These are phyloP conservation scores for Asteroscopus sphinx DNA, from an alignment of 2,888 invertebrate species.

Conservation along the genomic window DNA sequence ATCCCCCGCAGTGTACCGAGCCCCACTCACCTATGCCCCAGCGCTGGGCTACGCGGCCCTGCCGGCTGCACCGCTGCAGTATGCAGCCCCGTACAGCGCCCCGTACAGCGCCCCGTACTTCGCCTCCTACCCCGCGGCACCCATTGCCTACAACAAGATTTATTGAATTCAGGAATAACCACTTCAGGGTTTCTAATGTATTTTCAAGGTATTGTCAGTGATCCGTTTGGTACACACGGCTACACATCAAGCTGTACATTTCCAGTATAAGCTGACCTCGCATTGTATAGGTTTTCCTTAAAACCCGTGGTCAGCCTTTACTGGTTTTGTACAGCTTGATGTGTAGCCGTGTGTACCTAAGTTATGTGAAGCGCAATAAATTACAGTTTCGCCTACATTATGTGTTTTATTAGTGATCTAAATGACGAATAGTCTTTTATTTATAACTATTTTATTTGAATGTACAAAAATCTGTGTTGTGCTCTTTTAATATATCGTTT, in stretches of 20 bases:
- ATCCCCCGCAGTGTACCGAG: constrained; percentile 51
- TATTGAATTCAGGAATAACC: constrained; percentile 51
- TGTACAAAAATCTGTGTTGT: neutral
- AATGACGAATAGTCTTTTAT: neutral
- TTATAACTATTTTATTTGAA: too few species aligned
- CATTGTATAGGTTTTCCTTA: too few species aligned
- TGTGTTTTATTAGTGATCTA: constrained; percentile 28
- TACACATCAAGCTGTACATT: too few species aligned
- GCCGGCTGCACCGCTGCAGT: constrained; percentile 49
- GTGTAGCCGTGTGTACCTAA: too few species aligned
- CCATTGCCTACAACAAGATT: constrained; percentile 65
- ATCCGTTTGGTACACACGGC: constrained; percentile 35
- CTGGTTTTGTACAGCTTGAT: too few species aligned
- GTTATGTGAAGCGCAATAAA: constrained; percentile 58
- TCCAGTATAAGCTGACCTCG: too few species aligned
- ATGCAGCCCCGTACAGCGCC: constrained; percentile 49
- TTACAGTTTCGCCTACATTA: constrained; percentile 62
- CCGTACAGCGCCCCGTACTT: constrained; percentile 51
- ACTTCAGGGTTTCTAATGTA: constrained; percentile 11
- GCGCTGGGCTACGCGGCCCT: constrained; percentile 54
- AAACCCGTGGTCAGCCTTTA: too few species aligned
- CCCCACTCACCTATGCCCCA: constrained; percentile 57
- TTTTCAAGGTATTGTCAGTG: constrained; percentile 23
- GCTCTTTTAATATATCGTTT: too few species aligned
- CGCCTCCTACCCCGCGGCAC: constrained; percentile 55